Conservation (phyloP, 2,113 vertebrate species). For the Microtus richardsoni region DNA sequence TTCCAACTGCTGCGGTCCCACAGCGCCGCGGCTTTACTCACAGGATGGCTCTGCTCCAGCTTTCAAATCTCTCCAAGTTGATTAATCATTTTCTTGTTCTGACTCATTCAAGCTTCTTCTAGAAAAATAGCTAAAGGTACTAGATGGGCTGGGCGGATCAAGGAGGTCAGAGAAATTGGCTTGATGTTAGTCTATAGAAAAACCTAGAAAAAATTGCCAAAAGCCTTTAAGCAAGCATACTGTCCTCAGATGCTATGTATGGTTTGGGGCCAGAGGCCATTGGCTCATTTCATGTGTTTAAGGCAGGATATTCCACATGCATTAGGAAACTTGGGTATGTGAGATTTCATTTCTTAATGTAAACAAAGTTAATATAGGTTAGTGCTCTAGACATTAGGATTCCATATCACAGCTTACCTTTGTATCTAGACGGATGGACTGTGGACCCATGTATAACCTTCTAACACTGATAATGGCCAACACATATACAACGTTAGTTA, state of each 20-base stretch:
- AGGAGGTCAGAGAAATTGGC: constrained; percentile 79
- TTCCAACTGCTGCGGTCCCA: constrained; percentile 72
- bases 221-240: constrained; percentile 71
- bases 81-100: constrained; percentile 85
- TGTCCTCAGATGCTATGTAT: constrained; percentile 71
- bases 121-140: constrained; percentile 82
- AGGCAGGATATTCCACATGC: constrained; percentile 22
- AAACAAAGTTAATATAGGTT: neutral
- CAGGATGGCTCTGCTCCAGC: constrained; percentile 69
- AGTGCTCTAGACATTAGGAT: constrained; percentile 23
- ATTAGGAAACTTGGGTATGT: constrained; percentile 29
- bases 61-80: constrained; percentile 81
- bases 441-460: neutral
- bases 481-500: constrained; percentile 21
- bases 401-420: constrained; percentile 43
- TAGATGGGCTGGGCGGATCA: constrained; percentile 72
- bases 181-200: constrained; percentile 75
- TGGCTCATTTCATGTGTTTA: constrained; percentile 32
- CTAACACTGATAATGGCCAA: constrained; percentile 15
- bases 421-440: constrained; percentile 26
- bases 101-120: constrained; percentile 82
- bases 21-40: constrained; percentile 78
- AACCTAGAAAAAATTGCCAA: constrained; percentile 73
- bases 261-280: constrained; percentile 7
- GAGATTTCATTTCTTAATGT: constrained; percentile 30